Conservation (phyloP, 2,113 vertebrate genomes). For the Otocyon megalotis region DNA sequence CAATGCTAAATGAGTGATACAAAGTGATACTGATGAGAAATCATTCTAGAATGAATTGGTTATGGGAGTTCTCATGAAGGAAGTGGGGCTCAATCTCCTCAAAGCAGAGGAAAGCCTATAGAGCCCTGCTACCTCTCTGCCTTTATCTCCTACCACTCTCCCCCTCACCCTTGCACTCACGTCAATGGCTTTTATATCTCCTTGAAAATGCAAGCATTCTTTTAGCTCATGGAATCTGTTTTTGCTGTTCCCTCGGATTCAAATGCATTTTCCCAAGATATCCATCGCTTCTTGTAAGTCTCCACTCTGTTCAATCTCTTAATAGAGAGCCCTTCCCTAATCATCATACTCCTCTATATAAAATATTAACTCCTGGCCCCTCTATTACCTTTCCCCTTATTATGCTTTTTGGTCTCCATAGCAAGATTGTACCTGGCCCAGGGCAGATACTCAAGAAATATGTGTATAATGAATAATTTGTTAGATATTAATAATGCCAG, state of each 20-base stretch:
- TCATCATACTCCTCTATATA: not conserved
- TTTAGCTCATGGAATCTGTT: not conserved
- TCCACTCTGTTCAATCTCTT: not conserved
- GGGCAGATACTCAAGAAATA: constrained; percentile 36
- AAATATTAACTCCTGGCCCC: not conserved
- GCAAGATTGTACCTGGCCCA: not conserved
- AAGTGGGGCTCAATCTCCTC: constrained; percentile 21
- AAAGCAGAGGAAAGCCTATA: not conserved
- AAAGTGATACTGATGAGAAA: not conserved
- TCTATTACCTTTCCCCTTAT: not conserved
- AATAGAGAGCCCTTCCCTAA: not conserved
- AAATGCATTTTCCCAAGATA: not conserved
- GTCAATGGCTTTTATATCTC: not conserved
- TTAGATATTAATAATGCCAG: constrained; percentile 26
- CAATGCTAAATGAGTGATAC: constrained; percentile 28
- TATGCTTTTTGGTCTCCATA: not conserved
- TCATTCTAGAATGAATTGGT: constrained; percentile 15
- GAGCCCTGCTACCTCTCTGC: not conserved
- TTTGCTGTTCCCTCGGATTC: not conserved
- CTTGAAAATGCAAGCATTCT: constrained; percentile 12
- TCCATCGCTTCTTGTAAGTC: not conserved
- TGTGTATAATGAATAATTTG: constrained; percentile 4
- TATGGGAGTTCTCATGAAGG: not conserved
- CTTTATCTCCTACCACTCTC: not conserved
- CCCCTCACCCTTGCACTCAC: not conserved